phyloP scores from a whole-genome alignment of 2,888 invertebrate genomes.

The Trichogramma evanescens region DNA sequence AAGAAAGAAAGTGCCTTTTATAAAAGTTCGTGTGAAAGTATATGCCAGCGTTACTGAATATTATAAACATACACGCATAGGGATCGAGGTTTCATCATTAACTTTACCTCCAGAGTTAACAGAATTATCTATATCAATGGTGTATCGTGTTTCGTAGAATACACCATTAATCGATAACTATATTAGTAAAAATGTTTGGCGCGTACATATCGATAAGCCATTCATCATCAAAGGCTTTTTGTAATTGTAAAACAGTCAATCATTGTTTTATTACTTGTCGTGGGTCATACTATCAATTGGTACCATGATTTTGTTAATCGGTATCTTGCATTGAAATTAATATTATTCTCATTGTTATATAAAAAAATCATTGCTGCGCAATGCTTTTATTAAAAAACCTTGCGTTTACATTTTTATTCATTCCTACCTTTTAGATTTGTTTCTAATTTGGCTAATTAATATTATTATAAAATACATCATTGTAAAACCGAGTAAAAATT shows the following conservation, averaged over 20 bases:
- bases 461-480: not conserved
- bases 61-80: too few species aligned
- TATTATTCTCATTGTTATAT: slow-evolving; percentile 34
- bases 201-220: too few species aligned
- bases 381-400: slow-evolving; percentile 26
- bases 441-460: not conserved
- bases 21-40: slow-evolving; percentile 5
- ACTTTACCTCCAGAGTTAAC: too few species aligned
- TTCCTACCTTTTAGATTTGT: slow-evolving; percentile 9
- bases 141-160: too few species aligned
- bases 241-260: too few species aligned
- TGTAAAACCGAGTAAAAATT: not conserved
- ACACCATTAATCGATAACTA: too few species aligned
- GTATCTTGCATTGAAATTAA: slow-evolving; percentile 32
- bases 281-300: slow-evolving; percentile 27
- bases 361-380: slow-evolving; percentile 37
- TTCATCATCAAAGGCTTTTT: too few species aligned
- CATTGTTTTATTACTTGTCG: slow-evolving; percentile 8
- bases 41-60: not conserved
- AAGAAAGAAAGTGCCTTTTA: slow-evolving; percentile 1
- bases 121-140: too few species aligned
- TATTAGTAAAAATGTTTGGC: too few species aligned
- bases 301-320: slow-evolving; percentile 36
- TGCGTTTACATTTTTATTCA: slow-evolving; percentile 15
- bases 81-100: too few species aligned